Conservation (phyloP, 2,888 invertebrate species). For the Pollenia amentaria region DNA sequence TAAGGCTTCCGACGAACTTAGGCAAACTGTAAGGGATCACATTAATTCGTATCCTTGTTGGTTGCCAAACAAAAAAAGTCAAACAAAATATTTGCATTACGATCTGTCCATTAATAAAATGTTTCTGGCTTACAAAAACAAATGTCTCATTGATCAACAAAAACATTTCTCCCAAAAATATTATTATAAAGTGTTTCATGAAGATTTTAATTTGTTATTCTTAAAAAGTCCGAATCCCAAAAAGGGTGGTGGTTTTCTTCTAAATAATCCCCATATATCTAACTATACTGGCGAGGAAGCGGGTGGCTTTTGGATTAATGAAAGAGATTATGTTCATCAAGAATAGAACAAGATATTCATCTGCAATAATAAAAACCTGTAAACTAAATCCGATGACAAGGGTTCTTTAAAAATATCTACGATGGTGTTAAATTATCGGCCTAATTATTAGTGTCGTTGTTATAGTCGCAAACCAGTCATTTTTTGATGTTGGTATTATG, state of each 20-base stretch:
- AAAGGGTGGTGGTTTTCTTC: constrained; percentile 52
- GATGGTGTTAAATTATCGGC: no score
- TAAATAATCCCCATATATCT: constrained; percentile 71
- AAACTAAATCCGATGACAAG: no score
- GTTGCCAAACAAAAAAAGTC: constrained; percentile 74
- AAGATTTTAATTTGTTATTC: constrained; percentile 73
- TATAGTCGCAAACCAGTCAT: no score
- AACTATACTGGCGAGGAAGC: constrained; percentile 74
- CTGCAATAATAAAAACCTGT: constrained; percentile 11
- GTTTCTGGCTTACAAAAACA: constrained; percentile 69
- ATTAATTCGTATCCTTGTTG: constrained; percentile 74
- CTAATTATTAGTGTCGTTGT: no score
- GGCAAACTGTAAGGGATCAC: constrained; percentile 62
- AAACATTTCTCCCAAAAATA: constrained; percentile 63
- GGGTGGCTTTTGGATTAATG: constrained; percentile 73
- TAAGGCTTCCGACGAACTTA: constrained; percentile 68
- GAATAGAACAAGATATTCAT: constrained; percentile 21
- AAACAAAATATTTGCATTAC: constrained; percentile 73
- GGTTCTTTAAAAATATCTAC: no score
- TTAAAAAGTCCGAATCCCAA: constrained; percentile 50
- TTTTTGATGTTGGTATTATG: no score
- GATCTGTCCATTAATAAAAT: constrained; percentile 72
- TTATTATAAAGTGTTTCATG: constrained; percentile 73
- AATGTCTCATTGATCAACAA: constrained; percentile 60
- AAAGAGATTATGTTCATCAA: constrained; percentile 16